phyloP scores from a whole-genome alignment of 37 sponge, comb jelly and placozoan genomes.

The Beroe ovata region DNA sequence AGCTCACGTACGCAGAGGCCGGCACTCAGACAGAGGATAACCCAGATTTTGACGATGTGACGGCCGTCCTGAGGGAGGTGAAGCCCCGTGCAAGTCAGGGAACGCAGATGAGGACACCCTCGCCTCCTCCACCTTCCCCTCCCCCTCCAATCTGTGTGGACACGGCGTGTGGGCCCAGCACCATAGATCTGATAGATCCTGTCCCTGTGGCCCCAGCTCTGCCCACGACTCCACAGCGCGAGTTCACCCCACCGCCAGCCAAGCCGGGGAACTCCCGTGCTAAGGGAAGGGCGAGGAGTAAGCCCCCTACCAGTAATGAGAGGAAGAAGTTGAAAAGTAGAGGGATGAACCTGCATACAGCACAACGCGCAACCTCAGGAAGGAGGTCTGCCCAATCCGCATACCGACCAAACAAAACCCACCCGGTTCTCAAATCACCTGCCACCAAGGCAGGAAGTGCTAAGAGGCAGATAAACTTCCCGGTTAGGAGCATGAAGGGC shows the following conservation, averaged over 20 bases:
- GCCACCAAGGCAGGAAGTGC: not conserved
- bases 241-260: conserved; percentile 14
- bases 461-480: conserved; percentile 40
- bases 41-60: conserved; percentile 6
- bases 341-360: conserved; percentile 56
- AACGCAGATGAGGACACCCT: conserved; percentile 43
- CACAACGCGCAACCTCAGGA: conserved; percentile 22
- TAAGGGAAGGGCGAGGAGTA: conserved; percentile 18
- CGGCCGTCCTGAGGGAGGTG: conserved; percentile 46
- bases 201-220: not conserved
- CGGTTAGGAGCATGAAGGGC: conserved; percentile 1
- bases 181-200: conserved; percentile 42
- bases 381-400: not conserved
- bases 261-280: not conserved
- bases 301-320: not conserved
- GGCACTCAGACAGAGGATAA: conserved; percentile 51
- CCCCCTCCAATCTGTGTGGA: conserved; percentile 44
- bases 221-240: conserved; percentile 35
- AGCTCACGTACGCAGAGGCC: conserved; percentile 25
- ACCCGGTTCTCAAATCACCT: conserved; percentile 17
- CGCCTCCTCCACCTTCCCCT: conserved; percentile 21
- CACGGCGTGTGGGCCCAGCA: conserved; percentile 51
- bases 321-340: conserved; percentile 31
- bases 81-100: conserved; percentile 17
- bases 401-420: conserved; percentile 8